A percentile compares a stretch with the other conserved stretches of the same genome.
These are phyloP conservation scores for Iphiclides podalirius DNA, from an alignment of 2,888 invertebrate genomes.

Conservation along the genomic window DNA sequence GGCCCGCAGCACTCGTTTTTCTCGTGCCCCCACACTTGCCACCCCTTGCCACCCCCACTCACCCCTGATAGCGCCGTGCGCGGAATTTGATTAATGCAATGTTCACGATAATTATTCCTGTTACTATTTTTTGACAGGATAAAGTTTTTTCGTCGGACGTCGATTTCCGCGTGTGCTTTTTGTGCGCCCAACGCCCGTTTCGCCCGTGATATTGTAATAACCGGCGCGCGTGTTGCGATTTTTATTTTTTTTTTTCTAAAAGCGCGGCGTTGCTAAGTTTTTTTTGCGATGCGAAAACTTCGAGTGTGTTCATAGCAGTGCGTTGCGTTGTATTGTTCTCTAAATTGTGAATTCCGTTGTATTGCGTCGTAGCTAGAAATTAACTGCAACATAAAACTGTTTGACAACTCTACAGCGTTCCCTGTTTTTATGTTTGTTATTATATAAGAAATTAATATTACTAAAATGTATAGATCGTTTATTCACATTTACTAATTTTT, in stretches of 20 bases:
- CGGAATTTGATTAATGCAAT: slow-evolving; percentile 81
- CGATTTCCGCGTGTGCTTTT: slow-evolving; percentile 41
- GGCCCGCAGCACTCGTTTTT: slow-evolving; percentile 73
- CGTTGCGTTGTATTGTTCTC: not conserved
- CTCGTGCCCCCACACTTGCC: slow-evolving; percentile 41
- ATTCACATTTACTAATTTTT: no score
- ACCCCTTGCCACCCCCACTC: slow-evolving; percentile 28
- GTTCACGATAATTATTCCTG: slow-evolving; percentile 79
- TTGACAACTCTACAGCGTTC: no score
- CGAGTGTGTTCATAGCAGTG: not conserved
- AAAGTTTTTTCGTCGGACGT: slow-evolving; percentile 60
- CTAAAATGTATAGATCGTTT: no score
- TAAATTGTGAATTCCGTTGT: no score
- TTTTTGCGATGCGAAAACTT: not conserved
- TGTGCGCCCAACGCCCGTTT: slow-evolving; percentile 19
- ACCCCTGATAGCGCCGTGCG: slow-evolving; percentile 69
- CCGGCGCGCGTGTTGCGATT: slow-evolving; percentile 12
- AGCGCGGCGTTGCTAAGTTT: not conserved
- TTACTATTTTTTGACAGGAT: slow-evolving; percentile 76
- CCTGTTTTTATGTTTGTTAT: no score
- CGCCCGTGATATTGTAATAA: slow-evolving; percentile 24
- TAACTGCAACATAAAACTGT: no score
- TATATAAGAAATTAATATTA: no score
- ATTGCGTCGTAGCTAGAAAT: no score
- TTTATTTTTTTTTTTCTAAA: slow-evolving; percentile 4